Evolutionary conservation across 2,113 vertebrate genomes (phyloP).

Genomic region (Kryptolebias marmoratus): DNA sequence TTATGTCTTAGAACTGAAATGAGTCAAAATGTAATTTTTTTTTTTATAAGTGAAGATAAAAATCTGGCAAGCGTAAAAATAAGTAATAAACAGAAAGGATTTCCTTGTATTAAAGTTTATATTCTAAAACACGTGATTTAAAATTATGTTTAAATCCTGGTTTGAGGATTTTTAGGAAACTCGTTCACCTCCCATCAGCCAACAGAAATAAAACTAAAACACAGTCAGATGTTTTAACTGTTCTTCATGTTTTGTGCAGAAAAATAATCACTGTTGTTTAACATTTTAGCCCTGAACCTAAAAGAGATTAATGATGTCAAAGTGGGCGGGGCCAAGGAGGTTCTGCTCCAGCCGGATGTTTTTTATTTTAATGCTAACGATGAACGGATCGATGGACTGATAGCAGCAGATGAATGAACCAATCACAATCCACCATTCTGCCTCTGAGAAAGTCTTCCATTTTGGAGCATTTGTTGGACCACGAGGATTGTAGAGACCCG

Average conservation of each 20-base stretch:
- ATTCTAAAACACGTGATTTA: too few species aligned
- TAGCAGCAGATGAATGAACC: constrained; percentile 26
- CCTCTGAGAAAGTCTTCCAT: constrained; percentile 79
- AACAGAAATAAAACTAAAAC: neutral
- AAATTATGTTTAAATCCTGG: neutral
- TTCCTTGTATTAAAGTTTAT: too few species aligned
- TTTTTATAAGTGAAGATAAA: too few species aligned
- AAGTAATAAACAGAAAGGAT: too few species aligned
- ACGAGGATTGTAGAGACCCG: neutral
- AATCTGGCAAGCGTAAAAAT: too few species aligned
- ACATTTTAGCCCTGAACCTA: neutral
- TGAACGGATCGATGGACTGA: neutral
- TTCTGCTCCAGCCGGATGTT: neutral
- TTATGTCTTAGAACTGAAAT: too few species aligned
- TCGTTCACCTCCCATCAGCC: constrained; percentile 30
- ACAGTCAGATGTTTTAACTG: too few species aligned
- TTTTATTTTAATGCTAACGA: constrained; percentile 5
- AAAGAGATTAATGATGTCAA: neutral
- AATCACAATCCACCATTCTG: constrained; percentile 56
- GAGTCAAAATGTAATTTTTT: too few species aligned
- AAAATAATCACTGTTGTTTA: neutral
- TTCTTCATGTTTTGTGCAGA: neutral
- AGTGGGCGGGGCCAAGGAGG: neutral
- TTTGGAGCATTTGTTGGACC: constrained; percentile 14
- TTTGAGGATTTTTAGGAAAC: constrained; percentile 35